These are phyloP conservation scores for Semotilus atromaculatus DNA, from an alignment of 2,797 vertebrate species.

Conservation along the genomic window DNA sequence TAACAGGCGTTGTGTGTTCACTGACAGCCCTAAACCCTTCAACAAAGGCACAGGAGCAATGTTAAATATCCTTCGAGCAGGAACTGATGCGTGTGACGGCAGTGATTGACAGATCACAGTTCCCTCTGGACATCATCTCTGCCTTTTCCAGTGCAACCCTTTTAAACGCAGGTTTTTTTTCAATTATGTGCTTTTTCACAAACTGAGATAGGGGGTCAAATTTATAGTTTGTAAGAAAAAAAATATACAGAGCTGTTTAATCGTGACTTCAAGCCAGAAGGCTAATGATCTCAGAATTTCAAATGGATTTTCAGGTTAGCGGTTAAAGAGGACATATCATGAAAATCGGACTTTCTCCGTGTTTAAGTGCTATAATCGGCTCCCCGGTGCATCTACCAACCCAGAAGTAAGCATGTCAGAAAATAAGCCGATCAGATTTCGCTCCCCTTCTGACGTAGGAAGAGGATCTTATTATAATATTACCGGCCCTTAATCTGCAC, in stretches of 20 bases:
- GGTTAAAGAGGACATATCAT: too few relatives aligned
- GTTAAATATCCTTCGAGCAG: not conserved
- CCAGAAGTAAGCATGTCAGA: too few relatives aligned
- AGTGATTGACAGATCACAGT: not conserved
- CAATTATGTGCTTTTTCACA: not conserved
- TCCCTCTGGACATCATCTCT: not conserved
- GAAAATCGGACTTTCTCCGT: too few relatives aligned
- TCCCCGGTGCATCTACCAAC: too few relatives aligned
- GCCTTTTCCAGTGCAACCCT: not conserved
- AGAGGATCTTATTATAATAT: too few relatives aligned
- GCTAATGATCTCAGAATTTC: not conserved
- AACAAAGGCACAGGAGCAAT: constrained; percentile 16
- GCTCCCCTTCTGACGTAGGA: too few relatives aligned
- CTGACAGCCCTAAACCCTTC: constrained; percentile 23
- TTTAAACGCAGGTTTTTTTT: not conserved
- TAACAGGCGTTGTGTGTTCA: not conserved
- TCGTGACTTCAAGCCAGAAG: constrained; percentile 9
- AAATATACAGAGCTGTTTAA: not conserved
- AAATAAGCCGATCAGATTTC: too few relatives aligned
- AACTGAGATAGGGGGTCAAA: not conserved
- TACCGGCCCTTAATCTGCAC: too few relatives aligned
- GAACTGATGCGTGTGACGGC: not conserved
- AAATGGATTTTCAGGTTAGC: constrained; percentile 12
- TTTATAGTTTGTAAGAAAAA: not conserved
- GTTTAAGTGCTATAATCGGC: too few relatives aligned